Evolutionary conservation across 1,140 invertebrate genomes (phyloP).

Genomic region (Drosophila pruinosa): DNA sequence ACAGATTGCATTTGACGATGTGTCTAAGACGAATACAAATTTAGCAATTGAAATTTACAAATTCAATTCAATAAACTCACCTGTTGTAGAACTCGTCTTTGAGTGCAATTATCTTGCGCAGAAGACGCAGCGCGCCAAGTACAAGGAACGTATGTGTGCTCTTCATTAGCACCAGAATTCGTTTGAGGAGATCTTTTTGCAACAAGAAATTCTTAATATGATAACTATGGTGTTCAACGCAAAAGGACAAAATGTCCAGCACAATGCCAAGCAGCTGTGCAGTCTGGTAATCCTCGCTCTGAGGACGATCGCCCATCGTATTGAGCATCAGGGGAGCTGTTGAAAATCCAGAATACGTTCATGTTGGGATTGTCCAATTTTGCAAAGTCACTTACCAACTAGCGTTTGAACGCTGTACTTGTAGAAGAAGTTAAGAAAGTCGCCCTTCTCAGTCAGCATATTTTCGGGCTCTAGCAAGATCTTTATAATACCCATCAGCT

Average conservation of each 20-base stretch:
- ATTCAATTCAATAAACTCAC: constrained; percentile 48
- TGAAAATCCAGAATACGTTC: constrained; percentile 29
- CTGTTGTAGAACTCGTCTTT: constrained; percentile 99
- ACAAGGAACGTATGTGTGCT: constrained; percentile 99
- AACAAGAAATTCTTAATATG: constrained; percentile 99
- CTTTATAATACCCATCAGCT: constrained; percentile 96
- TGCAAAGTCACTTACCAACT: constrained; percentile 86
- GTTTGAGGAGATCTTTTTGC: constrained; percentile 96
- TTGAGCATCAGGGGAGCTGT: constrained; percentile 94
- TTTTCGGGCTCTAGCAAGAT: constrained; percentile 99
- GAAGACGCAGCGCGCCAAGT: constrained; percentile 96
- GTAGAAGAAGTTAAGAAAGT: constrained; percentile 99
- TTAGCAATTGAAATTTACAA: too few relatives aligned
- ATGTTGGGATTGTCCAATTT: neutral
- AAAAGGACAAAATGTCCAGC: constrained; percentile 98
- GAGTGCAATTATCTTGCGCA: constrained; percentile 97
- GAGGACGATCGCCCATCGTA: constrained; percentile 93
- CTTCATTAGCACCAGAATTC: constrained; percentile 98
- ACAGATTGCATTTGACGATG: constrained; percentile 97
- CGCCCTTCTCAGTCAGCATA: constrained; percentile 98
- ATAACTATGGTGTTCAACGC: constrained; percentile 99
- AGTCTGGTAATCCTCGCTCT: constrained; percentile 97
- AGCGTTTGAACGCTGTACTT: constrained; percentile 98
- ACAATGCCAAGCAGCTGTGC: constrained; percentile 97
- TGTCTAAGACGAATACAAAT: too few relatives aligned